These are phyloP conservation scores for Odocoileus hemionus DNA, from an alignment of 2,113 vertebrate species.

Conservation along the genomic window DNA sequence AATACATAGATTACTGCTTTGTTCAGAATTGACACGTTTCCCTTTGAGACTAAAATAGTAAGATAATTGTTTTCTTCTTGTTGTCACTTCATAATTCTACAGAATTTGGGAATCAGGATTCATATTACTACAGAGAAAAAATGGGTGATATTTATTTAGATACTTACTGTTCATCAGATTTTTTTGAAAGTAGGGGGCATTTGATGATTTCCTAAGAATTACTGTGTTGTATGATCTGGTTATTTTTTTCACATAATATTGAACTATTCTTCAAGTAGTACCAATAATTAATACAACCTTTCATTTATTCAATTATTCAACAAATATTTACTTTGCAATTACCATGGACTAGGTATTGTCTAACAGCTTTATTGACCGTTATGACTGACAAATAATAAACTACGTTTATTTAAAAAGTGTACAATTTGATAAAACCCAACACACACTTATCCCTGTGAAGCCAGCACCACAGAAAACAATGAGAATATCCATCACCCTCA, in stretches of 20 bases:
- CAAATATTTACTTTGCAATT: background rate
- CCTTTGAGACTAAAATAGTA: background rate
- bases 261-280: background rate
- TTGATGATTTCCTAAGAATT: background rate
- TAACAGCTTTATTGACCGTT: background rate
- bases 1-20: background rate
- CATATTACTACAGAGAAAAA: background rate
- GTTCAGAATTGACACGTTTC: background rate
- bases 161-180: background rate
- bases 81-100: slow-evolving; percentile 6
- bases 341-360: background rate
- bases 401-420: background rate
- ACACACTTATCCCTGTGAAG: background rate
- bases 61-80: background rate
- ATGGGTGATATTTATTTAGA: background rate
- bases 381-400: background rate
- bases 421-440: background rate
- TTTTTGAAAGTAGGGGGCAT: background rate
- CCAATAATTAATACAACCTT: background rate
- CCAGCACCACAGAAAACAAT: background rate
- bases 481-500: background rate
- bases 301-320: background rate
- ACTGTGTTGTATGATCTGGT: background rate
- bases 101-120: background rate
- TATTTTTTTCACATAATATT: background rate